Conservation (phyloP, 1,140 invertebrate genomes). For the Atta cephalotes region DNA sequence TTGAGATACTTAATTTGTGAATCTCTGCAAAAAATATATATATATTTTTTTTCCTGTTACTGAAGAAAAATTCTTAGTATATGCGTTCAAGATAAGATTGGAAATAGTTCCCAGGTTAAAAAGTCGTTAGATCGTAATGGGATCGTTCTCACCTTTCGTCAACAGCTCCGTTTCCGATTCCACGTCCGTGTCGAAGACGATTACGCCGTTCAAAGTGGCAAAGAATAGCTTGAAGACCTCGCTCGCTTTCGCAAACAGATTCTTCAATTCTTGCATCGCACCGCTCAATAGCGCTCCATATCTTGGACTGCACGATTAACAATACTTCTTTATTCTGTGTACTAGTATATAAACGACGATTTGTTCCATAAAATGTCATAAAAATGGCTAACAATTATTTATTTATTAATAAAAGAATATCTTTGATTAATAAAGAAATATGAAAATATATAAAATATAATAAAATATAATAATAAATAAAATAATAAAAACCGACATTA, state of each 20-base stretch:
- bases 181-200: slow-evolving; percentile 72
- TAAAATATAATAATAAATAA: neutral
- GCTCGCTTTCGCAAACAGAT: slow-evolving; percentile 78
- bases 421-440: slow-evolving; percentile 17
- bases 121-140: slow-evolving; percentile 70
- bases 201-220: slow-evolving; percentile 72
- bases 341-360: neutral
- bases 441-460: neutral
- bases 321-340: neutral
- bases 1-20: neutral
- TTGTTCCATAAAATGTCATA: neutral
- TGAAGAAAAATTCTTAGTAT: neutral
- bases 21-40: neutral
- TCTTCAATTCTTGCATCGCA: slow-evolving; percentile 73
- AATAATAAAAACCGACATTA: no score
- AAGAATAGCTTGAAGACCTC: slow-evolving; percentile 78
- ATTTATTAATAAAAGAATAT: neutral
- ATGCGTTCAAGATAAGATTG: slow-evolving; percentile 16
- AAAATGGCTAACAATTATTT: slow-evolving; percentile 13
- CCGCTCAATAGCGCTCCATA: slow-evolving; percentile 73
- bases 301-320: slow-evolving; percentile 72
- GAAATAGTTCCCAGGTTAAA: slow-evolving; percentile 57
- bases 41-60: neutral
- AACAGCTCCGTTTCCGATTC: slow-evolving; percentile 77
- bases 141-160: slow-evolving; percentile 76